Evolutionary conservation across 2,113 vertebrate genomes (phyloP), one percentile per base, ranked within the genome.

Genomic region (Ceyx margarethae): DNA sequence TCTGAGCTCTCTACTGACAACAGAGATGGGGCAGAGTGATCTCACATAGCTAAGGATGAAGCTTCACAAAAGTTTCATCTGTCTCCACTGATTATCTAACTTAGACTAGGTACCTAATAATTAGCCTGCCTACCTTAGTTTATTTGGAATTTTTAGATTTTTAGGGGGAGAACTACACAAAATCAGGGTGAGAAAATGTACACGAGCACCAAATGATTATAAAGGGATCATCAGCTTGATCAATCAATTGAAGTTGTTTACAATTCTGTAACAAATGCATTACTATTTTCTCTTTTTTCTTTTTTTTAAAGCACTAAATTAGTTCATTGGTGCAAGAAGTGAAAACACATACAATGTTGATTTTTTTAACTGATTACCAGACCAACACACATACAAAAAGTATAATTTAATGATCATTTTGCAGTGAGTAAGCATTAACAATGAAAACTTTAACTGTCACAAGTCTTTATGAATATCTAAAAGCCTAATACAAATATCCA

Each of bases 371-470:
- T 78, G 71, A 95, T 95, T 95, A 96, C 78, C 90, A 91, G 92
- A 96, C 77, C 53, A 96, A 95, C 84, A 95, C 79, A 85, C 22
- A 95, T 92, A 95, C 54, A 96, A 96, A 97, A 95, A 81, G 82
- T 96, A 93, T 88, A 94, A 95, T 84, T 95, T 93, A 87, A 94
- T 96, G 85, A 68, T 81, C 37, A 81, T 89, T 91, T 43, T 92
- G 72, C 77, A 57, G 43, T 84, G 67, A 94, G 64, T 64, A 96
- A 96, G 87, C 88, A 64, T 93, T 95, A 89, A 93, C 80, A 96
- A 90, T 60, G n/a, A 65, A 21, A 78, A 85, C 87, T 67, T 91
- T 86, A 79, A 84, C 74, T 61, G n/a, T 88, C 81, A 95, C 81
- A 87, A 89, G 33, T 87, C 67, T 89, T 85, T 75, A 66, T 50